Percentiles rank a stretch among this genome's conserved stretches.
Conservation (phyloP, 2,113 vertebrate genomes). For the Thamnophis sirtalis region DNA sequence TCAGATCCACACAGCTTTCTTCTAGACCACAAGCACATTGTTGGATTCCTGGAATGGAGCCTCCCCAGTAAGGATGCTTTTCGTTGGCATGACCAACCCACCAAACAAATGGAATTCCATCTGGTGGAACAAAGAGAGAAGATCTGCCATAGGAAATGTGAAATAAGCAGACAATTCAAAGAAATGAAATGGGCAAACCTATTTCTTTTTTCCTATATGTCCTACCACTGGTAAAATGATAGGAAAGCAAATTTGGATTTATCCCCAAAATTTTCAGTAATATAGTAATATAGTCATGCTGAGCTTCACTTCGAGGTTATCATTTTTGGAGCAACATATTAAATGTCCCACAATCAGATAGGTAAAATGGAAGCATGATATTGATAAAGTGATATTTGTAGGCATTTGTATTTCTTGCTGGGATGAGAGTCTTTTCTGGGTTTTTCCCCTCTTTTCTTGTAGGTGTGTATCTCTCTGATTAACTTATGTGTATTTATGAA, state of each 20-base stretch:
- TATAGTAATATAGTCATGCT: neutral
- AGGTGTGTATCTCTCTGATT: neutral
- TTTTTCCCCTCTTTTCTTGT: neutral
- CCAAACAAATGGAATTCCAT: constrained; percentile 89
- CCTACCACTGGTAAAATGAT: neutral
- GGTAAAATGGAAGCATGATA: neutral
- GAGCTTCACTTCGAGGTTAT: neutral
- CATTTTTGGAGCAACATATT: neutral
- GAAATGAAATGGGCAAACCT: neutral
- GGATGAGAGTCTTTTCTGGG: neutral
- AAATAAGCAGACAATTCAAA: constrained; percentile 26
- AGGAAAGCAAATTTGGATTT: neutral
- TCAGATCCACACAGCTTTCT: constrained; percentile 90
- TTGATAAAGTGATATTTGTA: neutral
- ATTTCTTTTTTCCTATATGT: neutral
- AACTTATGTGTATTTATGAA: neutral
- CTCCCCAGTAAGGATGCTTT: constrained; percentile 92
- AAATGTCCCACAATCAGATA: neutral
- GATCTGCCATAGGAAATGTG: constrained; percentile 31
- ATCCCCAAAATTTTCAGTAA: neutral
- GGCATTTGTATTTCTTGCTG: neutral
- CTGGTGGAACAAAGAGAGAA: constrained; percentile 64
- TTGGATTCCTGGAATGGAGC: constrained; percentile 86
- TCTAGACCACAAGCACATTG: constrained; percentile 93
- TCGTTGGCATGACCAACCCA: constrained; percentile 88